Conservation (phyloP, 1,140 invertebrate species). For the Augochlora pura region DNA sequence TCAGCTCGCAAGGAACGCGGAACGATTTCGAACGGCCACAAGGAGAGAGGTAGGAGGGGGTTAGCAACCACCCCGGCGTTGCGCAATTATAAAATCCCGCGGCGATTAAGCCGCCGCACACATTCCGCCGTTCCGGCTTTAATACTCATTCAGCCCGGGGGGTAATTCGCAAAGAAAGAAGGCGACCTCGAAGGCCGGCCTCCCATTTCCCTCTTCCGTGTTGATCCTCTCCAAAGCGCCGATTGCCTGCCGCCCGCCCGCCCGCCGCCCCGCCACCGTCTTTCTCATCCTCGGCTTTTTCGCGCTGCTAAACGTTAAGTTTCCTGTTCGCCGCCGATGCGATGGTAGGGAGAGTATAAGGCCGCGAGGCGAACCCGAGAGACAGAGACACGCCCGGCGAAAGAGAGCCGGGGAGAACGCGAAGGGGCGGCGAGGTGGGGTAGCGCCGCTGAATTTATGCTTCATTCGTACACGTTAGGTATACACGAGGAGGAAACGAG, state of each 20-base stretch:
- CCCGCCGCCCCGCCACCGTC: slow-evolving; percentile 1
- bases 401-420: background rate
- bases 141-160: background rate
- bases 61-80: too few relatives aligned
- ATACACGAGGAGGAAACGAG: slow-evolving; percentile 66
- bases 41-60: too few relatives aligned
- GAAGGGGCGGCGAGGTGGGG: slow-evolving; percentile 23
- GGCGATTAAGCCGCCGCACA: too few relatives aligned
- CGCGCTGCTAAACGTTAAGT: slow-evolving; percentile 68
- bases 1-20: too few relatives aligned
- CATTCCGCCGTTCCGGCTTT: too few relatives aligned
- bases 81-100: too few relatives aligned
- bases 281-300: slow-evolving; percentile 55
- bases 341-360: slow-evolving; percentile 1
- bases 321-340: slow-evolving; percentile 48
- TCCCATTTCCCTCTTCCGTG: slow-evolving; percentile 16
- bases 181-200: background rate
- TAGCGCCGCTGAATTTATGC: slow-evolving; percentile 67
- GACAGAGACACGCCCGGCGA: too few relatives aligned
- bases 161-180: slow-evolving; percentile 3
- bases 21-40: too few relatives aligned
- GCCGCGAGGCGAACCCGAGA: background rate
- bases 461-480: slow-evolving; percentile 73
- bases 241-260: background rate
- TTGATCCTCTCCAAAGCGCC: background rate